Evolutionary conservation across 2,797 vertebrate species (phyloP).

Genomic region (Xenops minutus): DNA sequence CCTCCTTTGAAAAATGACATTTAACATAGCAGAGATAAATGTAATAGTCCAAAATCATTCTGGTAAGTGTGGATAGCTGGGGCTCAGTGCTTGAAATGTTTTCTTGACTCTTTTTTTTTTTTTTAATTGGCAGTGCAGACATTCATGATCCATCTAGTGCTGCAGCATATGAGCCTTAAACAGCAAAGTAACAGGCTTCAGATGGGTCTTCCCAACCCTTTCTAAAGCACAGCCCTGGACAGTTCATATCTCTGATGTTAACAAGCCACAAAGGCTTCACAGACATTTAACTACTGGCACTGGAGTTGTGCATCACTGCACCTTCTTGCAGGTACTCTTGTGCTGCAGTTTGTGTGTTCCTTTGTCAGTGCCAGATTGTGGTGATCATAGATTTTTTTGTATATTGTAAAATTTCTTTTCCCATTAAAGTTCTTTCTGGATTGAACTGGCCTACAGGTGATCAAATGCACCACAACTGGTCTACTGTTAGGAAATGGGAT

Average conservation of each 20-base stretch:
- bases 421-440: neutral
- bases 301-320: neutral
- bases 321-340: neutral
- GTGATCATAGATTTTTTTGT: neutral
- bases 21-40: neutral
- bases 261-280: neutral
- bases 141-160: neutral
- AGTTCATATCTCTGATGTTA: neutral
- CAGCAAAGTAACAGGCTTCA: neutral
- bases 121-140: neutral
- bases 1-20: neutral
- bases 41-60: neutral
- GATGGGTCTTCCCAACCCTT: neutral
- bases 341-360: neutral
- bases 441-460: neutral
- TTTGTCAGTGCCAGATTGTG: neutral
- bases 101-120: neutral
- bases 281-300: neutral
- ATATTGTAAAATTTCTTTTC: neutral
- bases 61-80: neutral
- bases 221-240: neutral
- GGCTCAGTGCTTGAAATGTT: neutral
- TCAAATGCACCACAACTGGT: neutral
- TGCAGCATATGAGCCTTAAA: neutral
- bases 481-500: neutral